A percentile compares a stretch with the other conserved stretches of the same genome.
These are phyloP conservation scores for Catotricha subobsoleta DNA, from an alignment of 2,888 invertebrate genomes.

Conservation along the genomic window DNA sequence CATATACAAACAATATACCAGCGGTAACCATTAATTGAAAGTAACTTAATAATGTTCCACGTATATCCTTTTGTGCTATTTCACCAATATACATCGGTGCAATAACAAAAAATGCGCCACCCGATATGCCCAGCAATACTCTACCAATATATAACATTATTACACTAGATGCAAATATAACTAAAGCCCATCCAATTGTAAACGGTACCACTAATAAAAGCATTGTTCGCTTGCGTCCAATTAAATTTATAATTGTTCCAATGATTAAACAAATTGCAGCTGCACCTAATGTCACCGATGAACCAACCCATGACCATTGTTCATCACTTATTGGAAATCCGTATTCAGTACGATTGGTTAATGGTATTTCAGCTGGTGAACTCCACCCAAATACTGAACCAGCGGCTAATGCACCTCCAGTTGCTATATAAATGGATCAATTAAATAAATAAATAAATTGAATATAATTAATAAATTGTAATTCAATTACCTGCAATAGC, in stretches of 20 bases:
- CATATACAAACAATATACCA: constrained; percentile 65
- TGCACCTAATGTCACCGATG: constrained; percentile 52
- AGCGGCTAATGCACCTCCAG: constrained; percentile 58
- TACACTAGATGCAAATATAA: constrained; percentile 50
- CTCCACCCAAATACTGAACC: constrained; percentile 66
- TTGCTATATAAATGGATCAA: constrained; percentile 32
- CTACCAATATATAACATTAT: constrained; percentile 24
- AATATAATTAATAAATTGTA: not conserved
- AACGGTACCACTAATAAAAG: constrained; percentile 38
- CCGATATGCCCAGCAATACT: constrained; percentile 26
- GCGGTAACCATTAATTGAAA: constrained; percentile 73
- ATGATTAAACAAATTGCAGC: constrained; percentile 53
- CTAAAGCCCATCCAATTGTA: constrained; percentile 51
- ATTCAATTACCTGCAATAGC: constrained; percentile 17
- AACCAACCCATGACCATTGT: constrained; percentile 53
- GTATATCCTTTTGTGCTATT: constrained; percentile 63
- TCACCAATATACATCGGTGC: constrained; percentile 75
- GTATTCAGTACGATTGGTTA: constrained; percentile 29
- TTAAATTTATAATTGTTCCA: constrained; percentile 46
- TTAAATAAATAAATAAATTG: not conserved
- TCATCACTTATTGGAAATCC: constrained; percentile 32
- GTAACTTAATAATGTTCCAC: constrained; percentile 71
- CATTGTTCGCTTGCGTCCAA: constrained; percentile 52
- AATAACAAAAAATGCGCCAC: constrained; percentile 63
- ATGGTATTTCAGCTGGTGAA: constrained; percentile 38